These are phyloP conservation scores for Scaptomyza reducta DNA, from an alignment of 2,888 invertebrate genomes.

Conservation along the genomic window DNA sequence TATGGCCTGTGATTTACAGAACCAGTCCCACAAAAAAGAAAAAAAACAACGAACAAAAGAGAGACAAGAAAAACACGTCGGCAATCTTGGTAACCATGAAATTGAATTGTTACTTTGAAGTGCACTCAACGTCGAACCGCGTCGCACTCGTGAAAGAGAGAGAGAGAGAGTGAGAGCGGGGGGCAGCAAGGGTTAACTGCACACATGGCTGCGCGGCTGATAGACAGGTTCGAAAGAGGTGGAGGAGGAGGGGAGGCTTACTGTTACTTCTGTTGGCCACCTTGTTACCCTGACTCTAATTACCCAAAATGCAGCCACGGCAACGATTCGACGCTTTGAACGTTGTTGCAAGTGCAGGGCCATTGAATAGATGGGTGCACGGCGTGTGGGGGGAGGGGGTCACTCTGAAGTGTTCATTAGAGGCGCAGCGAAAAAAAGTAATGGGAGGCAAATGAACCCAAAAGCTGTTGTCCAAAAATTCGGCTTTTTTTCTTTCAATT, in stretches of 20 bases:
- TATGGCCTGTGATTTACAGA: constrained; percentile 70
- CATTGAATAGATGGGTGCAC: background rate
- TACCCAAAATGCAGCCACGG: constrained; percentile 66
- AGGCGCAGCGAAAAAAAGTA: constrained; percentile 18
- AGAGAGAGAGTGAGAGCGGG: too few species aligned
- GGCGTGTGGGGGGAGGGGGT: background rate
- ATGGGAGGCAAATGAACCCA: constrained; percentile 3
- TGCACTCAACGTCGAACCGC: constrained; percentile 71
- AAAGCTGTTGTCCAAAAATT: constrained; percentile 7
- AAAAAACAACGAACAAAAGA: background rate
- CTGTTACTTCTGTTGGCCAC: constrained; percentile 55
- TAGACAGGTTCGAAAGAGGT: constrained; percentile 45
- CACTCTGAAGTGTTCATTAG: constrained; percentile 54
- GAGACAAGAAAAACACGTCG: constrained; percentile 21
- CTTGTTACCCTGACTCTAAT: constrained; percentile 72
- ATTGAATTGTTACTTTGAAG: constrained; percentile 82
- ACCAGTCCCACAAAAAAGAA: constrained; percentile 12
- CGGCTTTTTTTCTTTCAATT: background rate
- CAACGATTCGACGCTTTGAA: constrained; percentile 48
- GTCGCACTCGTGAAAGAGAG: constrained; percentile 30
- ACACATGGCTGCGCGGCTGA: constrained; percentile 76
- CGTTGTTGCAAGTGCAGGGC: constrained; percentile 45
- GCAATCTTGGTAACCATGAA: constrained; percentile 73
- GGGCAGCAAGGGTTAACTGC: constrained; percentile 63
- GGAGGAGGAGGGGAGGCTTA: background rate